Conservation (phyloP, 2,888 invertebrate species). For the Caenorhabditis doughertyi region DNA sequence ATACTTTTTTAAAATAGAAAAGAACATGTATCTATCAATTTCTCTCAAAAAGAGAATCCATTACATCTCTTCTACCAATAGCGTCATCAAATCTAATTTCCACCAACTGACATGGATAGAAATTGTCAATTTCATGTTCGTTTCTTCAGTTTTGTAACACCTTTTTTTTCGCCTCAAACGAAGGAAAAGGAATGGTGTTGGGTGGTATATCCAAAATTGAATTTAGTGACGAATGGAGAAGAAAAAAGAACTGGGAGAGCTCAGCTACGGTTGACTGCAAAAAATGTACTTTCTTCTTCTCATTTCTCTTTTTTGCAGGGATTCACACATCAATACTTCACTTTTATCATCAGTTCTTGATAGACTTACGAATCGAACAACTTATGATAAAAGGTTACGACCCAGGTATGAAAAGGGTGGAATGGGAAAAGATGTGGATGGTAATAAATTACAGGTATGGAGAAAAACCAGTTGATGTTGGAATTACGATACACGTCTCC, state of each 20-base stretch:
- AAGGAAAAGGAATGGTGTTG: constrained; percentile 9
- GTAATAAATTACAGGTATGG: constrained; percentile 87
- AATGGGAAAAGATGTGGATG: not conserved
- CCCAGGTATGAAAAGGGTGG: constrained; percentile 87
- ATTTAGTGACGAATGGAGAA: constrained; percentile 25
- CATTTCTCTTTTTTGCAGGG: constrained; percentile 40
- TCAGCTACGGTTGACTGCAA: constrained; percentile 38
- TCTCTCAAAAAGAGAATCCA: constrained; percentile 13
- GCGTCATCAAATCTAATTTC: constrained; percentile 57
- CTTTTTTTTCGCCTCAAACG: not conserved
- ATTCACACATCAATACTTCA: constrained; percentile 56
- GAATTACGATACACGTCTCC: constrained; percentile 98
- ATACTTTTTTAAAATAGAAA: constrained; percentile 20
- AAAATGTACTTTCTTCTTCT: constrained; percentile 16
- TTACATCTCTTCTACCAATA: constrained; percentile 19
- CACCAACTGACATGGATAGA: constrained; percentile 36
- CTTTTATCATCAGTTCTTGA: constrained; percentile 79
- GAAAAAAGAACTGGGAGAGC: constrained; percentile 12
- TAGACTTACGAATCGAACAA: constrained; percentile 85
- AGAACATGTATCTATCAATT: constrained; percentile 28
- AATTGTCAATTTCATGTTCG: constrained; percentile 55
- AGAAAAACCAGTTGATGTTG: constrained; percentile 93
- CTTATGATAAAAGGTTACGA: constrained; percentile 99
- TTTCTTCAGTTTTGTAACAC: constrained; percentile 45
- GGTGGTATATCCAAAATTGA: constrained; percentile 31